Evolutionary conservation across 1,140 invertebrate species (phyloP).

Genomic region (Pseudachorutes palmiensis): DNA sequence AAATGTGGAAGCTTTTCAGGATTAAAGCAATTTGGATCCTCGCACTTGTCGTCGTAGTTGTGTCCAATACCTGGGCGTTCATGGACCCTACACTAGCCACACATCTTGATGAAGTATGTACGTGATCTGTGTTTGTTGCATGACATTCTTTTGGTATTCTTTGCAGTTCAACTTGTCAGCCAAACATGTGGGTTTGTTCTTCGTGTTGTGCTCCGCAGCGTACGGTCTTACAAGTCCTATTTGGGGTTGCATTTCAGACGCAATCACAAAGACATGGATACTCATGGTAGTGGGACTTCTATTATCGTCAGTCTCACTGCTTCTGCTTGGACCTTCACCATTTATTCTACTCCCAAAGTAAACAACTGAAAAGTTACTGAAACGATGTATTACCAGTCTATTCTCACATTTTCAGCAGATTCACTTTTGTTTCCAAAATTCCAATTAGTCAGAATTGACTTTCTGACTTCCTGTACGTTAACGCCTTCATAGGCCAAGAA

Average conservation of each 20-base stretch:
- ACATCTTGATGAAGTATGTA: slow-evolving; percentile 59
- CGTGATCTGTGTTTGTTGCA: slow-evolving; percentile 24
- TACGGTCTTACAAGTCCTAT: slow-evolving; percentile 65
- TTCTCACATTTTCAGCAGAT: too few species aligned
- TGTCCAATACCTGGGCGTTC: slow-evolving; percentile 62
- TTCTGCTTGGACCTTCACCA: slow-evolving; percentile 61
- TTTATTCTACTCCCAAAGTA: slow-evolving; percentile 49
- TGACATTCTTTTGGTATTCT: slow-evolving; percentile 20
- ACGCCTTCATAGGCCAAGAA: too few species aligned
- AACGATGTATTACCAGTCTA: too few species aligned
- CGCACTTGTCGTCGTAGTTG: slow-evolving; percentile 57
- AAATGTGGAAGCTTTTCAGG: slow-evolving; percentile 51
- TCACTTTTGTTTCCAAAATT: too few species aligned
- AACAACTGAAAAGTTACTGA: too few species aligned
- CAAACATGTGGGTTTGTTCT: slow-evolving; percentile 60
- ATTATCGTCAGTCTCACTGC: slow-evolving; percentile 51
- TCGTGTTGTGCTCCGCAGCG: slow-evolving; percentile 60
- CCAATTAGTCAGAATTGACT: too few species aligned
- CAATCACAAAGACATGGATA: slow-evolving; percentile 56
- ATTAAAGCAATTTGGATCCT: slow-evolving; percentile 59
- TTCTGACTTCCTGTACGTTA: too few species aligned
- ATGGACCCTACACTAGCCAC: slow-evolving; percentile 68
- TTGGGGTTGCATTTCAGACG: slow-evolving; percentile 63
- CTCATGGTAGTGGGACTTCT: slow-evolving; percentile 63
- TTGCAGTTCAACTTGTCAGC: slow-evolving; percentile 55